Evolutionary conservation across 2,888 invertebrate genomes (phyloP).

Genomic region (Xanthia icteritia): DNA sequence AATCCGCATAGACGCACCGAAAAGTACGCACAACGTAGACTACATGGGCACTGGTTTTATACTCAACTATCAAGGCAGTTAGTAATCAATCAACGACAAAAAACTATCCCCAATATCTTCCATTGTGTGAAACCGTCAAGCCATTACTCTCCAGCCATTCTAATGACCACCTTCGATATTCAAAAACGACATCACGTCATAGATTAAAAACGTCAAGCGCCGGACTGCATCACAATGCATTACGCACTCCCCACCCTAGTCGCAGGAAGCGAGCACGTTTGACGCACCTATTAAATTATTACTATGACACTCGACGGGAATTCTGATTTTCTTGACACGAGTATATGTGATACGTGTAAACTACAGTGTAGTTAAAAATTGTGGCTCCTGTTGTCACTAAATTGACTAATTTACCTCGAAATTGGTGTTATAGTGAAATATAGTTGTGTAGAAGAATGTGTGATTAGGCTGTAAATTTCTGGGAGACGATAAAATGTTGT

Average conservation of each 20-base stretch:
- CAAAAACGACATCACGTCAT: conserved; percentile 60
- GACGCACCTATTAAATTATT: conserved; percentile 73
- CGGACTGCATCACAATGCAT: conserved; percentile 64
- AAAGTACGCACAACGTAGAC: background rate
- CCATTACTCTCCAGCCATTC: conserved; percentile 16
- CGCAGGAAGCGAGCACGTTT: conserved; percentile 69
- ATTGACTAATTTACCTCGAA: conserved; percentile 67
- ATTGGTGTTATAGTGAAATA: conserved; percentile 58
- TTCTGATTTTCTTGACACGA: conserved; percentile 62
- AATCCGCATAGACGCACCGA: background rate
- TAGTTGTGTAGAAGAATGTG: conserved; percentile 43
- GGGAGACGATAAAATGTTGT: conserved; percentile 37
- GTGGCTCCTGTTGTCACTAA: conserved; percentile 63
- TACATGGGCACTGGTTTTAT: background rate
- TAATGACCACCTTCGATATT: conserved; percentile 51
- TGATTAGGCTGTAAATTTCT: conserved; percentile 49
- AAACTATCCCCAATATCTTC: conserved; percentile 28
- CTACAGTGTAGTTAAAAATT: conserved; percentile 61
- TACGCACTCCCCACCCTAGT: conserved; percentile 68
- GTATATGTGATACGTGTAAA: conserved; percentile 67
- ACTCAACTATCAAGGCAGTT: background rate
- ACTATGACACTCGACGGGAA: conserved; percentile 62
- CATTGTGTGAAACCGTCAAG: conserved; percentile 30
- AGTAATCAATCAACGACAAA: conserved; percentile 28
- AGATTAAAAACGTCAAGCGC: conserved; percentile 64